Percentiles rank a stretch among this genome's conserved stretches.
Evolutionary conservation across 2,113 vertebrate genomes (phyloP).

Genomic region (Glaucomys volans): DNA sequence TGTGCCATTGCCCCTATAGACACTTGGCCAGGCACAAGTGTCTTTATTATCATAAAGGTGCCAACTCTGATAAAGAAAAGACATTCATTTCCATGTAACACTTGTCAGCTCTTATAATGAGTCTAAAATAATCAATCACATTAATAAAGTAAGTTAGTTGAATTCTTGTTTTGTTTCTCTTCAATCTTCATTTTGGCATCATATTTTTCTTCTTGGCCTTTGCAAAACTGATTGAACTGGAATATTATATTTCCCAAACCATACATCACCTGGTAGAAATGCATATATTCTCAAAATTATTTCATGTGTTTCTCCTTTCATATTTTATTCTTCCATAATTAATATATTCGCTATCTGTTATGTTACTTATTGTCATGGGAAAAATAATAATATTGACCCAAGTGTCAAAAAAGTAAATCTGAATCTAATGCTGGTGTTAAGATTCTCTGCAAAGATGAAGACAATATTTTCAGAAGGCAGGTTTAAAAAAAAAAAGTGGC

Average conservation of each 20-base stretch:
- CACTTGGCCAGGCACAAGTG: neutral
- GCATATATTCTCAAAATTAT: conserved; percentile 29
- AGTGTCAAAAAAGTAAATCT: neutral
- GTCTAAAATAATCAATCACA: neutral
- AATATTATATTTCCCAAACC: neutral
- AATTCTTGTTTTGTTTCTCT: neutral
- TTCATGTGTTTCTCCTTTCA: conserved; percentile 14
- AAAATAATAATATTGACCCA: conserved; percentile 4
- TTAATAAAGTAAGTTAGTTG: neutral
- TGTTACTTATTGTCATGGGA: neutral
- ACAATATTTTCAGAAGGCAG: neutral
- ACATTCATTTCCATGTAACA: neutral
- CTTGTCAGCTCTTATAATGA: neutral
- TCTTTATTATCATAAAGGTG: neutral
- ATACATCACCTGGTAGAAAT: conserved; percentile 4
- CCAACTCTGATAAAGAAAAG: conserved; percentile 27
- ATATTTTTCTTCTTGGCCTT: conserved; percentile 9
- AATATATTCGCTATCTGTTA: neutral
- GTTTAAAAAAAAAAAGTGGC: neutral
- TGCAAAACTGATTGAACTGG: neutral
- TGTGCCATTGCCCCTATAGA: neutral
- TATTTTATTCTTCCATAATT: neutral
- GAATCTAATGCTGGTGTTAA: neutral
- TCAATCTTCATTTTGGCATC: conserved; percentile 38
- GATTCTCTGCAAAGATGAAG: neutral